These are phyloP conservation scores for Lerema accius DNA, from an alignment of 1,140 invertebrate genomes.

Conservation along the genomic window DNA sequence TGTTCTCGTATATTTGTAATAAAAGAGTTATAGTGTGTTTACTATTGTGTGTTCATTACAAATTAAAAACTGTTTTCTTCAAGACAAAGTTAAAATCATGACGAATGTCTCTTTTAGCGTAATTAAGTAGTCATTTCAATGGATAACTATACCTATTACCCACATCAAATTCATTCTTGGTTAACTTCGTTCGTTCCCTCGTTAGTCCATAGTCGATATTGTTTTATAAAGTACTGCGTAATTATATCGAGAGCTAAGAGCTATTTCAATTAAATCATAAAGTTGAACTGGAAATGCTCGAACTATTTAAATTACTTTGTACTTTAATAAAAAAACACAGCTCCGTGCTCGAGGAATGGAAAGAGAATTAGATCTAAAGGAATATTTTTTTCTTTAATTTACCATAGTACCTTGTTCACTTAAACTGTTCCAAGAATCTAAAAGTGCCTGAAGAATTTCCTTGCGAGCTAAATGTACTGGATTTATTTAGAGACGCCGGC, in stretches of 20 bases:
- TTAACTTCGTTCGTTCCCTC: too few species aligned
- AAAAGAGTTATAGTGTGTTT: too few species aligned
- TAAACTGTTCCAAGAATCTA: not conserved
- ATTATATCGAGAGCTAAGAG: not conserved
- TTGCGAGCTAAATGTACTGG: not conserved
- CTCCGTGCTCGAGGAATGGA: not conserved
- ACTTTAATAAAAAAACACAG: not conserved
- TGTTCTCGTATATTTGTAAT: too few species aligned
- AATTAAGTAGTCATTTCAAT: too few species aligned
- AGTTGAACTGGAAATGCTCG: not conserved
- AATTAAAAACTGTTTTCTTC: too few species aligned
- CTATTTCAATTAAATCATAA: not conserved
- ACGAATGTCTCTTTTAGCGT: too few species aligned
- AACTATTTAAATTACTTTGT: not conserved
- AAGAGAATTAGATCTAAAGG: not conserved
- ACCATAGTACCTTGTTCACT: not conserved
- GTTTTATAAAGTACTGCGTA: not conserved
- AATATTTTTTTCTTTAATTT: slow-evolving; percentile 1
- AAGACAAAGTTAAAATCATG: too few species aligned
- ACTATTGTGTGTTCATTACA: too few species aligned
- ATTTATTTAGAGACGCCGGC: not conserved
- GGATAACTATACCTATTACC: too few species aligned
- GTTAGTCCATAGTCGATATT: too few species aligned
- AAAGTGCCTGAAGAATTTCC: not conserved
- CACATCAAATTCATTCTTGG: too few species aligned